Evolutionary conservation across 2,797 vertebrate species (phyloP), one percentile per base, ranked within the genome.

Genomic region (Urophycis tenuis): DNA sequence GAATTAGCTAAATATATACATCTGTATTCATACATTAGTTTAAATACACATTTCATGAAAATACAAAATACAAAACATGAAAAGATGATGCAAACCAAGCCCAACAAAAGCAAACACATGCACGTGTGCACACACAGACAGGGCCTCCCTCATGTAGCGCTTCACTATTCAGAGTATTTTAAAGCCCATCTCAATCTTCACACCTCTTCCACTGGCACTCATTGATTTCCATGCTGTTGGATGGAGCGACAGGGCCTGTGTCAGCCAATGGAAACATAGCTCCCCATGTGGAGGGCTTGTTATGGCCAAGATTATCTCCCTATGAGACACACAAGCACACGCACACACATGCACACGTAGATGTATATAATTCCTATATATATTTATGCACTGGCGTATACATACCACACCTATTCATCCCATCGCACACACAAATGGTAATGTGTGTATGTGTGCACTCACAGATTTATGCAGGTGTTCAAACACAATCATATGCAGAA

Each of bases 211-310:
- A 87, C 85, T 82, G 85, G 71, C 86, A 87, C 82, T 83, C 87
- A 91, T 91, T 88, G 91, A 92, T 90, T 89, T 88, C 82, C 89
- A 91, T 86, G 87, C 86, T 89, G 89, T 89, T 83, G 84, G 89
- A 90, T 83, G 81, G 82, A 88, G 84, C 35, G 77, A 64, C 83
- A 75, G 75, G 81, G 72, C 77, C 86, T 71, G 86, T 72, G 74
- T 35, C 72, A 86, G 78, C 87, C 85, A 84, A 85, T 87, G 80
- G 87, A 76, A 81, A 80, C 84, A 82, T 90, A 90, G 87, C 90
- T 88, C 84, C 88, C 80, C 83, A 74, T 3, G 25, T 79, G 84
- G 86, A 78, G 80, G 76, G 30, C 75, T 33, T 64, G 72, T 25
- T 64, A 39, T 75, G 32, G 64, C 75, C 6, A 78, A 82, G 83